Percentiles rank a stretch among this genome's conserved stretches.
phyloP scores from a whole-genome alignment of 92 coral and sea anemone species.

The Epizoanthus ramosus region DNA sequence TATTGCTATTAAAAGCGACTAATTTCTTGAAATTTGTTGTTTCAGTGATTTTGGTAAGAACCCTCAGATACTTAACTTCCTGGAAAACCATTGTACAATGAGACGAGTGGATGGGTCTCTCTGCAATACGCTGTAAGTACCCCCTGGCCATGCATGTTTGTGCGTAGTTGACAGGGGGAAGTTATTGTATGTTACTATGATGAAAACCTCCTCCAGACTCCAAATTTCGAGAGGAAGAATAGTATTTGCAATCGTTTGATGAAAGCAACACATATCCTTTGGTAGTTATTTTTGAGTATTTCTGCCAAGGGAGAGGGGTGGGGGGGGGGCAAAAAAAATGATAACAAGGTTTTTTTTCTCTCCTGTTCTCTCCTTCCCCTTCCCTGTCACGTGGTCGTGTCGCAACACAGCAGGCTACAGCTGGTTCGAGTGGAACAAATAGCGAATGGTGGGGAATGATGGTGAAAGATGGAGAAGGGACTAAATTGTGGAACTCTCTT shows the following conservation, averaged over 20 bases:
- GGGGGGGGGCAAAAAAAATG: too few species aligned
- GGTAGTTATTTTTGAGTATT: too few species aligned
- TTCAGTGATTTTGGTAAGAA: conserved; percentile 96
- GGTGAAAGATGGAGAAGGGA: too few species aligned
- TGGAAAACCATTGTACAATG: conserved; percentile 96
- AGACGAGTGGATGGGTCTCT: conserved; percentile 97
- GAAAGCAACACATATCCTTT: too few species aligned
- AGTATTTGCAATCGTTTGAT: too few species aligned
- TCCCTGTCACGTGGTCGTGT: not conserved
- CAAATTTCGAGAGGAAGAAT: too few species aligned
- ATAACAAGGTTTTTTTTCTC: too few species aligned
- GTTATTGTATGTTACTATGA: not conserved
- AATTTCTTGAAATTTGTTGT: not conserved
- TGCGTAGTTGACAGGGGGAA: not conserved
- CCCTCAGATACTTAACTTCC: conserved; percentile 91
- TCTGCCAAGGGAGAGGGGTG: too few species aligned
- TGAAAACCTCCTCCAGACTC: not conserved
- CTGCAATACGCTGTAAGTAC: conserved; percentile 94
- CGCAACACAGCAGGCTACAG: not conserved
- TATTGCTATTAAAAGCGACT: not conserved
- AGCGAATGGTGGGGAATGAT: too few species aligned
- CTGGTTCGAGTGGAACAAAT: too few species aligned
- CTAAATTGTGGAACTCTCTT: too few species aligned
- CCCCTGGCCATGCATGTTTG: not conserved
- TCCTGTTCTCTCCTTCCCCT: too few species aligned